phyloP scores from a whole-genome alignment of 2,797 vertebrate genomes.

The Xerus rutilus region DNA sequence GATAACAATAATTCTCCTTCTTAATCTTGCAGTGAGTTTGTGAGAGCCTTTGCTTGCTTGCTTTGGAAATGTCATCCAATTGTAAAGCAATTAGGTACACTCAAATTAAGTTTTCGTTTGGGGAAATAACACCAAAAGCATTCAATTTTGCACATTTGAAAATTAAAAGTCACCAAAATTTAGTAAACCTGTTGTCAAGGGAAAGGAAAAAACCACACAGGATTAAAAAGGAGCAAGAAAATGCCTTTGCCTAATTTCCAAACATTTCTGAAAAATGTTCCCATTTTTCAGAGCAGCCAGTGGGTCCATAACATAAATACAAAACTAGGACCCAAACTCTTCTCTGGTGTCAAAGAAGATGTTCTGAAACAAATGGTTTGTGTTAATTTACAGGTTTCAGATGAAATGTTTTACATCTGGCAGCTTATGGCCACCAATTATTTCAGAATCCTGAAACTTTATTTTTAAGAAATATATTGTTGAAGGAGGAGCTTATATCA shows the following conservation, averaged over 20 bases:
- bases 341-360: slow-evolving; percentile 9
- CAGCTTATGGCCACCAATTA: background rate
- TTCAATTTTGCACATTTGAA: slow-evolving; percentile 33
- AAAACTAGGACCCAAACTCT: slow-evolving; percentile 44
- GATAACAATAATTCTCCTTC: background rate
- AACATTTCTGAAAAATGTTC: slow-evolving; percentile 26
- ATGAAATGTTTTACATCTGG: slow-evolving; percentile 48
- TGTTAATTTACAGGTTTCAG: slow-evolving; percentile 19
- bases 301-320: background rate
- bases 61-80: slow-evolving; percentile 17
- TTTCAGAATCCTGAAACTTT: background rate
- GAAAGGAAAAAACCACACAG: background rate
- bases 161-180: slow-evolving; percentile 55
- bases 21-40: background rate
- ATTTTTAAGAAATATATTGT: slow-evolving; percentile 40
- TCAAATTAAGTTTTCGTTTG: slow-evolving; percentile 2
- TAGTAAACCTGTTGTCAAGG: background rate
- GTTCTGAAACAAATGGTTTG: background rate
- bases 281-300: slow-evolving; percentile 29
- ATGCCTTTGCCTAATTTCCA: background rate
- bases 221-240: slow-evolving; percentile 42
- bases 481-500: background rate
- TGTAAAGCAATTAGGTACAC: background rate
- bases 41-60: background rate
- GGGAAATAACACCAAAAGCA: slow-evolving; percentile 39